Conservation (phyloP, 2,113 vertebrate species). For the Corythornis cristatus region DNA sequence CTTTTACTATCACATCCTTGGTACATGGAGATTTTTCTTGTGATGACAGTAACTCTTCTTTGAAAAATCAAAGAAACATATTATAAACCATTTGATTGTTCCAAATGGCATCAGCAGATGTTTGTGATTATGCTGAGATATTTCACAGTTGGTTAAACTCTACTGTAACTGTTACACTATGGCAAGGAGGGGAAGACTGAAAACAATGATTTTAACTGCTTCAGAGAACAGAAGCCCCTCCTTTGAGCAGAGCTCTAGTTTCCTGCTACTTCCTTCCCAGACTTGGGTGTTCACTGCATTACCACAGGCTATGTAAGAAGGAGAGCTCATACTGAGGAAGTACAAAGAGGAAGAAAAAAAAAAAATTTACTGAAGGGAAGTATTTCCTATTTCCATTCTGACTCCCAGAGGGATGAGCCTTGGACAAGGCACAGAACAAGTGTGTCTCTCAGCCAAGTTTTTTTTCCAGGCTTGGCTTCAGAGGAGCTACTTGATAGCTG, state of each 20-base stretch:
- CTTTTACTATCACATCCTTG: conserved; percentile 93
- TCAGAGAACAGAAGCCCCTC: not conserved
- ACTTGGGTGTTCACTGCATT: not conserved
- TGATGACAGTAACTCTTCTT: conserved; percentile 89
- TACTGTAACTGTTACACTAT: not conserved
- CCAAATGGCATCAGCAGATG: not conserved
- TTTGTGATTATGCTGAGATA: rapidly evolving
- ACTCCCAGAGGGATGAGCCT: not conserved
- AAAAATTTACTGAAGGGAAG: not conserved
- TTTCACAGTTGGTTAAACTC: rapidly evolving
- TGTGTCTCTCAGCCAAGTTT: not conserved
- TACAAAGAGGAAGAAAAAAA: not conserved
- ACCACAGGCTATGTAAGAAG: not conserved
- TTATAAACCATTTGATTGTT: not conserved
- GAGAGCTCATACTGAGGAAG: not conserved
- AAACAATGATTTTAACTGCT: not conserved
- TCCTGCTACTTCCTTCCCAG: not conserved
- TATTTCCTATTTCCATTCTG: not conserved
- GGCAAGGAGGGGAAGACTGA: too few species aligned
- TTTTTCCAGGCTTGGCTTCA: not conserved
- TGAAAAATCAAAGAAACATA: not conserved
- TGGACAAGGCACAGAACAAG: not conserved
- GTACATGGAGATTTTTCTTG: conserved; percentile 91
- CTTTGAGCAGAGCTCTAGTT: not conserved
- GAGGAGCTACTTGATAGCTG: not conserved